These are phyloP conservation scores for Thamnaconus septentrionalis DNA, from an alignment of 2,113 vertebrate species.

Conservation along the genomic window DNA sequence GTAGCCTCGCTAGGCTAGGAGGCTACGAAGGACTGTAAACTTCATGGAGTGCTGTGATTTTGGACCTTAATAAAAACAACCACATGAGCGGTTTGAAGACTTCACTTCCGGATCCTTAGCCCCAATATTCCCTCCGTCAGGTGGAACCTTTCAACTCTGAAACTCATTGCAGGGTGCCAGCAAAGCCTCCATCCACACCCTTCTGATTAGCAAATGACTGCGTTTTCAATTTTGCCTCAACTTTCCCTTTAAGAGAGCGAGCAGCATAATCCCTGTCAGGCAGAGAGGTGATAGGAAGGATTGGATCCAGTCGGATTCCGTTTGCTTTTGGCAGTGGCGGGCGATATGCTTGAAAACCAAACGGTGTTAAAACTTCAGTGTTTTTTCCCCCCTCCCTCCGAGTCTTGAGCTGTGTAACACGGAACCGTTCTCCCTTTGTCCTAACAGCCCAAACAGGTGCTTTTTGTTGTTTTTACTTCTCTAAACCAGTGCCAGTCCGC, in stretches of 20 bases:
- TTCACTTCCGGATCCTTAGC: too few species aligned
- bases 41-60: too few species aligned
- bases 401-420: slow-evolving; percentile 6
- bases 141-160: too few species aligned
- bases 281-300: slow-evolving; percentile 19
- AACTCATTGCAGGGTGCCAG: too few species aligned
- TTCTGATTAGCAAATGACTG: too few species aligned
- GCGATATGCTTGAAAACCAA: slow-evolving; percentile 30
- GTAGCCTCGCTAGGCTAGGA: too few species aligned
- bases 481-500: slow-evolving; percentile 21
- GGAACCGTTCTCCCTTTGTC: slow-evolving; percentile 3
- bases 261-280: slow-evolving; percentile 9
- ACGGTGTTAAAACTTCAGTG: slow-evolving; percentile 4
- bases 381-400: neutral
- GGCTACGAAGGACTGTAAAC: too few species aligned
- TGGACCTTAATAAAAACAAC: too few species aligned
- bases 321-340: slow-evolving; percentile 19
- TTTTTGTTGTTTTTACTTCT: slow-evolving; percentile 41
- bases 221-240: too few species aligned
- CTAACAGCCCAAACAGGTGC: slow-evolving; percentile 20
- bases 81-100: too few species aligned
- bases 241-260: slow-evolving; percentile 7
- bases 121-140: too few species aligned
- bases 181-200: too few species aligned
- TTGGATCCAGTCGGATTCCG: slow-evolving; percentile 34